Base-by-base conservation (phyloP, 2,888 invertebrate genomes). In the Caenorhabditis imperialis region DNA sequence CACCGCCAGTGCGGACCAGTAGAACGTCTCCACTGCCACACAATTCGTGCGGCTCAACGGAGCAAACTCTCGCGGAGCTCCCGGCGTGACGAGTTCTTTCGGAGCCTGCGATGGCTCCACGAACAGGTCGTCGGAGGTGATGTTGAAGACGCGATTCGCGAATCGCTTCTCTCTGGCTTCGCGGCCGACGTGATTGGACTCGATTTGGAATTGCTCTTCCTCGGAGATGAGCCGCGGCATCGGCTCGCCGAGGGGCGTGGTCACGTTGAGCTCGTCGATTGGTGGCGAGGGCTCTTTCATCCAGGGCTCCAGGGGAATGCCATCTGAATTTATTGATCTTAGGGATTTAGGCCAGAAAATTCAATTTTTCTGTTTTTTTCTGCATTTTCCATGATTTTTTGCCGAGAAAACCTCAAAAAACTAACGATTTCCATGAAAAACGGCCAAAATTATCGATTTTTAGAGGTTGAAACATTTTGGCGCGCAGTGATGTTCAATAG, bases 211-310 rank as follows among this genome's bases (percentile, higher is more conserved):
- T 37, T 69, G 53, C 20, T 74, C 74, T 18, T 69, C 63, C n/a
- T 62, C 57, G 5, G 62, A 33, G 6, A 51, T 67, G 7, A 57
- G 14, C n/a, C 63, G 50, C 10, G 71, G 55, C 63, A 71, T 62
- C 22, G 71, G 62, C 20, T 51, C 50, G 2, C 44, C 50, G 20
- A 40, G 27, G 3, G 42, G 1, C 2, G 22, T 7, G 7, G 40
- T 55, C 5, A 38, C n/a, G 8, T 47, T 48, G 10, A 23, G 20
- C n/a, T 60, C 54, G 16, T 54, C 65, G 8, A 55, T 47, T 10
- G 54, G 48, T 6, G 71, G 75, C 1, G 48, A 48, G 5, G 58
- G 75, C 18, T 75, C 75, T 27, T 75, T 75, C 65, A 75, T 62
- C 75, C 75, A 75, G 0, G 75, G 75, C 12, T 75, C 75, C 14